phyloP scores from a whole-genome alignment of 2,888 invertebrate genomes.

The Hipparchia semele region DNA sequence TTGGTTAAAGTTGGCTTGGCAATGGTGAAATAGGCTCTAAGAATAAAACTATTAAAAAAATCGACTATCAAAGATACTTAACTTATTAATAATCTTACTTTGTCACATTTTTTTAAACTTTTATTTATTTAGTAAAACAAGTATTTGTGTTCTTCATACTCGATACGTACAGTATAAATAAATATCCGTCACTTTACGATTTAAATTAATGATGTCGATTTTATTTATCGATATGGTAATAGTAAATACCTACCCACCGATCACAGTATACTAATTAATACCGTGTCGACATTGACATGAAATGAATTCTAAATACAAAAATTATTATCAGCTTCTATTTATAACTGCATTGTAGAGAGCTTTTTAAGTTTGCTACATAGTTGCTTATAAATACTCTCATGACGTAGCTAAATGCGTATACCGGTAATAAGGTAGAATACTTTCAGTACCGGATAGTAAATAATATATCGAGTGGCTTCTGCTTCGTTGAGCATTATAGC shows the following conservation, averaged over 20 bases:
- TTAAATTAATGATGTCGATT: constrained; percentile 27
- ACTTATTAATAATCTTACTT: no score
- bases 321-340: not conserved
- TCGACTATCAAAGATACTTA: no score
- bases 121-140: not conserved
- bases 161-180: constrained; percentile 13
- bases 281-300: constrained; percentile 16
- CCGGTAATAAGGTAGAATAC: no score
- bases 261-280: no score
- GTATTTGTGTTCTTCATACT: not conserved
- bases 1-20: no score
- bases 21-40: no score
- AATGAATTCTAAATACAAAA: constrained; percentile 13
- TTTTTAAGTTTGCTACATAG: no score
- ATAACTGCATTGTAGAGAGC: no score
- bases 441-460: no score
- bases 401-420: not conserved
- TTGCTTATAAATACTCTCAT: no score
- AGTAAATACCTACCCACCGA: not conserved
- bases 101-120: no score
- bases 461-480: not conserved
- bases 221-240: constrained; percentile 25
- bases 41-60: no score
- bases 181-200: constrained; percentile 22
- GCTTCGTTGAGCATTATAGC: not conserved